Percentiles rank a stretch among this genome's conserved stretches.
phyloP scores from a whole-genome alignment of 2,113 vertebrate species.

The Oriolus oriolus region DNA sequence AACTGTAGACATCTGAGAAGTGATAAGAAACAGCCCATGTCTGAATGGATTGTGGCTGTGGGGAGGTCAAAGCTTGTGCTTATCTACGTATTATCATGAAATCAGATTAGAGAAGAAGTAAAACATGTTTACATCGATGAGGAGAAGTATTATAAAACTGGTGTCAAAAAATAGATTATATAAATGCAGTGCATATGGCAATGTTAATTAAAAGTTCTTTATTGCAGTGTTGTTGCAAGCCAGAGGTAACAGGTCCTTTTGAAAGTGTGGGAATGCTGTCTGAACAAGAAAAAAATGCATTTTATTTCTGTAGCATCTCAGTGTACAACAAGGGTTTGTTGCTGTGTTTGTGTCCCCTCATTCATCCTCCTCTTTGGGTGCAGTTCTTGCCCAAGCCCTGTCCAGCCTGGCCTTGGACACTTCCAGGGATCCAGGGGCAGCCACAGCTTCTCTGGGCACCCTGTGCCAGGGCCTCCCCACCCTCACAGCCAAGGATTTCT shows the following conservation, averaged over 20 bases:
- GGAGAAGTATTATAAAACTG: neutral
- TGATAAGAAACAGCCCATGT: neutral
- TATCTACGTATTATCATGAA: neutral
- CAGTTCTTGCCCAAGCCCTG: neutral
- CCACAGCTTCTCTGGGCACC: neutral
- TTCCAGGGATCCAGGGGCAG: neutral
- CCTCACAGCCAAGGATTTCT: neutral
- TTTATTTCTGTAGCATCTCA: neutral
- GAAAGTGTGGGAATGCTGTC: neutral
- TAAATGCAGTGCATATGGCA: neutral
- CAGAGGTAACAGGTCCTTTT: neutral
- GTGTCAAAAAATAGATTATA: neutral
- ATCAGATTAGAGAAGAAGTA: neutral
- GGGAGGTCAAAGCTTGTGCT: neutral
- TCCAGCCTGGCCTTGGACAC: neutral
- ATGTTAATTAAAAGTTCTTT: neutral
- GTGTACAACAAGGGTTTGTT: accelerated
- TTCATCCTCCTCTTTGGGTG: neutral
- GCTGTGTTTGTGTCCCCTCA: neutral
- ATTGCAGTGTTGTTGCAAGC: neutral
- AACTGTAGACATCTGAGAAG: neutral
- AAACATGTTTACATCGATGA: neutral
- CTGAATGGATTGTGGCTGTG: neutral
- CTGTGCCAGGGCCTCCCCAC: neutral
- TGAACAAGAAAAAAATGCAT: neutral